phyloP scores from a whole-genome alignment of 1,140 invertebrate species.

The Drosophila athabasca region DNA sequence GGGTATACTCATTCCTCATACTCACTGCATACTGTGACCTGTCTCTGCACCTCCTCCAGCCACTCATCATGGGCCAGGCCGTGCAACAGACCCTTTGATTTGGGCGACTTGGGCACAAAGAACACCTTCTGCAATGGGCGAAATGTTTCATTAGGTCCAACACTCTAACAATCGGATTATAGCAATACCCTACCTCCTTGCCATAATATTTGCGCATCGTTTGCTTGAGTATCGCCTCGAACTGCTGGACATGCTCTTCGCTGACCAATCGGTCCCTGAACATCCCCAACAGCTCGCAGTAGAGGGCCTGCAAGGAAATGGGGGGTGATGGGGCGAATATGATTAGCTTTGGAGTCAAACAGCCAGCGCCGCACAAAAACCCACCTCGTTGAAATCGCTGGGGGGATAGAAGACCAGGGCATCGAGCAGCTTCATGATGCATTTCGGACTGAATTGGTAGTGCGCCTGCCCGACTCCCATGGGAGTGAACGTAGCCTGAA shows the following conservation, averaged over 20 bases:
- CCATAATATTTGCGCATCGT: conserved; percentile 85
- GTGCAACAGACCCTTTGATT: conserved; percentile 51
- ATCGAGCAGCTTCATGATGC: conserved; percentile 76
- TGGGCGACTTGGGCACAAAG: conserved; percentile 72
- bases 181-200: conserved; percentile 59
- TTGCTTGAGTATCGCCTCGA: conserved; percentile 87
- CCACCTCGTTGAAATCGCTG: conserved; percentile 76
- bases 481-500: conserved; percentile 58
- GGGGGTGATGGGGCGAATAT: not conserved
- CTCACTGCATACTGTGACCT: conserved; percentile 80
- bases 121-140: conserved; percentile 63
- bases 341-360: conserved; percentile 13
- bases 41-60: conserved; percentile 76
- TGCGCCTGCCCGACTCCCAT: conserved; percentile 51
- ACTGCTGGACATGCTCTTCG: conserved; percentile 87
- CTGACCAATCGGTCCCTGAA: conserved; percentile 91
- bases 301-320: conserved; percentile 85
- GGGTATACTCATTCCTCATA: conserved; percentile 2
- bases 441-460: conserved; percentile 83
- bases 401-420: conserved; percentile 68
- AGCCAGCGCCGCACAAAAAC: conserved; percentile 5
- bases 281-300: conserved; percentile 90
- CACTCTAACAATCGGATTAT: not conserved
- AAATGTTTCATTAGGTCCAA: not conserved
- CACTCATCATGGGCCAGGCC: conserved; percentile 73